Base-by-base conservation (phyloP, 2,113 vertebrate species). In the Chloebia gouldiae region DNA sequence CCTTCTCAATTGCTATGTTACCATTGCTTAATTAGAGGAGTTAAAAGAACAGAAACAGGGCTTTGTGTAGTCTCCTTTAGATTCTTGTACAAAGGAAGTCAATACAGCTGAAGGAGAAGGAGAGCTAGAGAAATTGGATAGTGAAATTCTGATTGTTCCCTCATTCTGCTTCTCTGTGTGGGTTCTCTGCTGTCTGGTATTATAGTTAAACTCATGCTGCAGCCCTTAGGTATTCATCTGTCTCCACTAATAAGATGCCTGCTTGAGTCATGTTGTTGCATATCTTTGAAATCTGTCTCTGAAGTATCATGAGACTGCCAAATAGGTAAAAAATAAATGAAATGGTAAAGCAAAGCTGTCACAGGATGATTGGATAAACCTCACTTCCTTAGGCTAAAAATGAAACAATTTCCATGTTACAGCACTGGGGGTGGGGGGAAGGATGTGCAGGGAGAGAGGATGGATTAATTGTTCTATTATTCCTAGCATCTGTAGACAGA, bases 301-400 rank as follows among this genome's bases (percentile, higher is more conserved):
- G 87, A 93, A 93, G 66, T 72, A 39, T 76, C 66, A 72, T 61
- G 59, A 49, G 79, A 80, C 35, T 90, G 71, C 27, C 60, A 64
- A 63, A 82, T 61, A 59, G 66, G 75, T 90, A 18, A 81, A 77
- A 47, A 86, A 82, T 57, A 88, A 95, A 84, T 95, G 81, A 86
- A 92, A 81, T 37, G 22, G 54, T 3, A 1, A 61, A 78, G 92
- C 87, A 39, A 60, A 94, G 33, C 53, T 82, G 70, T 87, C 75
- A 73, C 53, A 40, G 88, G 75, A 65, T 80, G 78, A 68, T 81
- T 69, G 75, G 50, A 24, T 79, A 69, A 92, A 77, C 45, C 59
- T 82, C 54, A 50, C 44, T 94, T 95, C 90, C 90, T 93, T 49
- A 61, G 66, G 85, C 82, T 95, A 82, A 95, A 91, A 95, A 86